These are phyloP conservation scores for Ornithoptera priamus DNA, from an alignment of 2,888 invertebrate species.

Conservation along the genomic window DNA sequence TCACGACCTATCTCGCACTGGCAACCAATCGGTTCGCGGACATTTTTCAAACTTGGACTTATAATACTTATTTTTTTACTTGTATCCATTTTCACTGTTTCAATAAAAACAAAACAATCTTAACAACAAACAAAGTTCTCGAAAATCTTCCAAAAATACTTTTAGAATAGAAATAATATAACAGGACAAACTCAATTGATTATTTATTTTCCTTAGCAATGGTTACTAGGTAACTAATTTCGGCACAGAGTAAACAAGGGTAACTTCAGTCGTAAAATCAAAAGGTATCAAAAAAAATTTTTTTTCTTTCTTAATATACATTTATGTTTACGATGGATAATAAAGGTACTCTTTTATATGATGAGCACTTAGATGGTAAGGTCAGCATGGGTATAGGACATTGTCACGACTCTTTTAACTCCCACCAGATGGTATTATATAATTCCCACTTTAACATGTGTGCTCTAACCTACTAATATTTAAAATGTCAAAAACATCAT, in stretches of 20 bases:
- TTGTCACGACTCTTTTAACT: no score
- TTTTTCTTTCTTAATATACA: background rate
- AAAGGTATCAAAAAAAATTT: background rate
- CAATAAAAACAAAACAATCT: constrained; percentile 17
- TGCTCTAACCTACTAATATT: no score
- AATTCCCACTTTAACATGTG: no score
- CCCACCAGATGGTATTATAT: no score
- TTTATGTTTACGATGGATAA: background rate
- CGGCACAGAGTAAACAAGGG: constrained; percentile 16
- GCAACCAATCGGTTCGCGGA: constrained; percentile 55
- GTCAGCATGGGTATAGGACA: no score
- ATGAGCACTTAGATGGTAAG: no score
- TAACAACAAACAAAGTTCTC: background rate
- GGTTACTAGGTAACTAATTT: constrained; percentile 22
- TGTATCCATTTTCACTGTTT: constrained; percentile 40
- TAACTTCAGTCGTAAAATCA: background rate
- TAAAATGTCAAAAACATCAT: no score
- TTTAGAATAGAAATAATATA: constrained; percentile 16
- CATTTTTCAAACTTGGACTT: constrained; percentile 48
- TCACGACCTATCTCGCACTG: constrained; percentile 73
- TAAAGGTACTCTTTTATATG: no score
- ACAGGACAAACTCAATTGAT: constrained; percentile 28
- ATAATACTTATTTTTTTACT: constrained; percentile 48
- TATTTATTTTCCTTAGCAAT: constrained; percentile 41
- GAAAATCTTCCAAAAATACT: constrained; percentile 23